Conservation (phyloP, 2,113 vertebrate genomes). For the Porphyrio hochstetteri region DNA sequence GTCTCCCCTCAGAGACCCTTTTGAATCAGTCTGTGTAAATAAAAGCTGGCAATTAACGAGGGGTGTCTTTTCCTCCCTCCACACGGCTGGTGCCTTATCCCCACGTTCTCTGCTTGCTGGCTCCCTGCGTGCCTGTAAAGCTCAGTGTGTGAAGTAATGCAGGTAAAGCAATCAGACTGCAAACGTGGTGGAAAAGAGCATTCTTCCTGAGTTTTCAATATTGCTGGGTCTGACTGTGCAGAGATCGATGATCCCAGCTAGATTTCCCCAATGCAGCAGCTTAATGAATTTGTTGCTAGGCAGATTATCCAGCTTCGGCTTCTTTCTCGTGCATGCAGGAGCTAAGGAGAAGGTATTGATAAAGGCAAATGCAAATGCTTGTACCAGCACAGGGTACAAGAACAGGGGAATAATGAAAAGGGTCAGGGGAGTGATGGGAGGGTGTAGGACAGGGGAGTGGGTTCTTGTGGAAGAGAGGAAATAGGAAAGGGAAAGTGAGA, state of each 20-base stretch:
- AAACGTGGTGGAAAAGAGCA: neutral
- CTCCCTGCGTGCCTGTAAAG: accelerated
- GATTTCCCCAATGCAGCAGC: neutral
- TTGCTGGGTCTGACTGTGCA: neutral
- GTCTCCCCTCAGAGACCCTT: neutral
- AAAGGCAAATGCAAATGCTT: neutral
- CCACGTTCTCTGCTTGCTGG: neutral
- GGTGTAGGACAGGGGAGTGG: neutral
- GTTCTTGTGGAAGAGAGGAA: neutral
- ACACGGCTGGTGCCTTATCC: neutral
- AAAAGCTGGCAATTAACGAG: neutral
- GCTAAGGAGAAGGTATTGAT: neutral
- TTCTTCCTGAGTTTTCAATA: neutral
- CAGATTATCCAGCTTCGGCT: neutral
- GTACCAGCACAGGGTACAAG: neutral
- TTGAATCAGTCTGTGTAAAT: neutral
- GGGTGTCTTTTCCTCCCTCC: neutral
- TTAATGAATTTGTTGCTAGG: neutral
- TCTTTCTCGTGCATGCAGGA: neutral
- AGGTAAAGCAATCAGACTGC: accelerated
- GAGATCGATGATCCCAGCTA: neutral
- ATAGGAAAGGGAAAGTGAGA: neutral
- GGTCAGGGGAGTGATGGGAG: accelerated
- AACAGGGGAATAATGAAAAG: neutral
- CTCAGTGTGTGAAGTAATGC: neutral